Base-by-base conservation (phyloP, 2,113 vertebrate genomes). In the Bothrops jararaca region DNA sequence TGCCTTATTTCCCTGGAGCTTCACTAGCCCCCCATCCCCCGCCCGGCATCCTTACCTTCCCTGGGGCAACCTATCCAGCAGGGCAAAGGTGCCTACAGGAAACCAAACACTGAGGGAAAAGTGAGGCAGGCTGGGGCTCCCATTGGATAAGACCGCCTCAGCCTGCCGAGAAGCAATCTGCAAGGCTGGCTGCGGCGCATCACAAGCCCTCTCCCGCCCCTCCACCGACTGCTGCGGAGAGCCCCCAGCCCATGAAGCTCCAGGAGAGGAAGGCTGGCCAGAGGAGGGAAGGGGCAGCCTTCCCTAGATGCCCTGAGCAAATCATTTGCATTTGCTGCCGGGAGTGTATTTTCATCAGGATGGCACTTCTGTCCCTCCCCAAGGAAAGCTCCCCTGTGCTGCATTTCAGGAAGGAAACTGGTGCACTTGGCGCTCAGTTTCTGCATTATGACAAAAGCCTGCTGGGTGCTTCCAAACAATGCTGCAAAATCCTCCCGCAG, bases 1-100 rank as follows among this genome's bases (percentile, higher is more conserved):
- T 22, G 7, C 11, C 15, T 18, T 9, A 3, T 48, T 34, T 24
- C 7, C 22, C 29, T 26, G 42, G 58, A 89, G 13, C 2, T 57
- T 48, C 89, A 9, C 23, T 8, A 26, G 12, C 56, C 1, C 0
- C 34, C 48, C 48, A 4, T 1, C 0, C 1, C 22, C 48, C 8
- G 0, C 57, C 88, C 94, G 95, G 94, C 94, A 89, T 94, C 90
- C 10, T 3, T 29, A 9, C 42, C 42, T 29, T 29, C 57, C 0
- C 23, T 5, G 94, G 34, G n/a, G 85, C 60, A 34, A 45, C 1
- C 1, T 57, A 24, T 60, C 26, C 90, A 56, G 95, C 92, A 74
- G 90, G 10, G 80, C 24, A 1, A 0, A 24, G 88, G 3, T 4
- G 3, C 0, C 34, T n/a, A 22, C 8, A 4, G 3, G 5, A 18